Base-by-base conservation (phyloP, 2,888 invertebrate genomes). In the Himalopsyche anomala region DNA sequence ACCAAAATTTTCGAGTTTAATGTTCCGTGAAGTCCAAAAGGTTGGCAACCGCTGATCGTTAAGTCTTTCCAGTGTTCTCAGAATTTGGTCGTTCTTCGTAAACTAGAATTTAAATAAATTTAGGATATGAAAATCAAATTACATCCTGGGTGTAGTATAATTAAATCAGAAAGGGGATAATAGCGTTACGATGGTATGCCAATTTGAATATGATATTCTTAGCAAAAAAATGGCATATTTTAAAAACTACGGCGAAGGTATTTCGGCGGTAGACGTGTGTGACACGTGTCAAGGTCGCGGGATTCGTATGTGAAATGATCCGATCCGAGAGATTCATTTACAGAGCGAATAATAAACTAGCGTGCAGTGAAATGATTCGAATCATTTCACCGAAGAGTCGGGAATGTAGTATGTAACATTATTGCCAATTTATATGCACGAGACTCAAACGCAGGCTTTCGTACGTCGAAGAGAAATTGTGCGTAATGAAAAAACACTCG, bases 221-320 rank as follows among this genome's bases (percentile, higher is more conserved):
- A 62, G 62, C 28, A 19, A 19, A 28, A 28, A 51, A 51, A n/a
- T 5, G 4, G 19, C 62, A 28, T n/a, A 62, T 62, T 62, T 62
- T 19, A n/a, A 62, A 74, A 74, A 74, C 74, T 74, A 74, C 12
- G 74, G 19, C 74, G 19, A 38, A 38, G 74, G 74, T 36, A 74
- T 74, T 19, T 5, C 74, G 74, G 12, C n/a, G 4, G n/a, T 5
- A 9, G 19, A 62, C 9, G 62, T 62, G 62, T 11, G 74, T 38
- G 74, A 74, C 74, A 74, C 74, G 74, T 74, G 74, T 15, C 74
- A 74, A 74, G 74, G 74, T 74, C 74, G 74, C 19, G 12, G 36
- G 11, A 19, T 62, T 62, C 19, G 11, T 62, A 11, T 28, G 62
- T 62, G 19, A 62, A 74, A 36, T 38, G 74, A 74, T 74, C 3